phyloP scores from a whole-genome alignment of 2,113 vertebrate genomes.

The Amazona vittata region DNA sequence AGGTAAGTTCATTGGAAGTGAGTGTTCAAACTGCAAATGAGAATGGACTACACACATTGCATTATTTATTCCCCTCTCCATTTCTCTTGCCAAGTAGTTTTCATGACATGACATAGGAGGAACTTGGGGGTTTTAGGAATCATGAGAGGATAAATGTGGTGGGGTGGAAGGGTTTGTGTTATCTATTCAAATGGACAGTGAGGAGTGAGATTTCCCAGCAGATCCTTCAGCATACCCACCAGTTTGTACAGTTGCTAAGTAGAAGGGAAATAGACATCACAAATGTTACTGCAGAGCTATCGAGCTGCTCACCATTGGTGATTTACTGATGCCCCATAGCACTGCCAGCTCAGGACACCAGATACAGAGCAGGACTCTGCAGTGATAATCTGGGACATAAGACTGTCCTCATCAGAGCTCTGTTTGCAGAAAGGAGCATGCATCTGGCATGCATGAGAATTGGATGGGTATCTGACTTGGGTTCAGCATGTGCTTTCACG shows the following conservation, averaged over 20 bases:
- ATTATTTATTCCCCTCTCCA: neutral
- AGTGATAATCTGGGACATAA: too few species aligned
- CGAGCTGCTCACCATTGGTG: too few species aligned
- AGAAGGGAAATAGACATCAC: neutral
- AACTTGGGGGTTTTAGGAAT: neutral
- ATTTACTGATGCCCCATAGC: neutral
- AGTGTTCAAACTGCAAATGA: neutral
- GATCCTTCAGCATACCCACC: neutral
- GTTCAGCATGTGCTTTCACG: fast-evolving
- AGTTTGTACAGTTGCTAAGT: neutral
- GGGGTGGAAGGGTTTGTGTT: neutral
- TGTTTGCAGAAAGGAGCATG: fast-evolving
- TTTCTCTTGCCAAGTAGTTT: neutral
- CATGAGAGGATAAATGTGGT: neutral
- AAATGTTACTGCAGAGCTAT: neutral
- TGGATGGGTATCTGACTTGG: fast-evolving
- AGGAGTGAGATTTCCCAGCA: neutral
- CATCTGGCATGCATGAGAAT: fast-evolving
- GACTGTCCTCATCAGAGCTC: neutral
- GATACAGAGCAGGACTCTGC: neutral
- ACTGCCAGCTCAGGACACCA: neutral
- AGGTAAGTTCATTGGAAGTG: neutral
- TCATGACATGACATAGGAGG: neutral
- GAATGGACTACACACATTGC: neutral
- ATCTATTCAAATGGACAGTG: neutral